These are phyloP conservation scores for Pantala flavescens DNA, from an alignment of 1,140 invertebrate genomes.

Conservation along the genomic window DNA sequence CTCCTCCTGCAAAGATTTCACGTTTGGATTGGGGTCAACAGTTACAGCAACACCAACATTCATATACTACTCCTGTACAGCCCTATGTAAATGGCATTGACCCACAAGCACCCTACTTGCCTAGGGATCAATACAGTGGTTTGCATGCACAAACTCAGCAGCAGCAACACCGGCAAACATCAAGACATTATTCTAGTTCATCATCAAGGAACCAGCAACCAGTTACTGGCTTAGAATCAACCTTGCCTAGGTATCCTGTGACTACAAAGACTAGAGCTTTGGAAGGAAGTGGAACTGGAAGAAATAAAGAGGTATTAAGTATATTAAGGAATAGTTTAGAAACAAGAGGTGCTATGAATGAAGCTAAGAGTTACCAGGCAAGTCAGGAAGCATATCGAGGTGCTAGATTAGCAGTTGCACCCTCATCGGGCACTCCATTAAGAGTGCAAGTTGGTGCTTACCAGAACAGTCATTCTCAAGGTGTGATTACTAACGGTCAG, in stretches of 20 bases:
- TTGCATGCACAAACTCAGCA: not conserved
- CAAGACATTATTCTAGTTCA: not conserved
- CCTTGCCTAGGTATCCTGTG: not conserved
- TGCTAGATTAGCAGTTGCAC: constrained; percentile 31
- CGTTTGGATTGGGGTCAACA: constrained; percentile 41
- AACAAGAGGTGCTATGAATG: constrained; percentile 43
- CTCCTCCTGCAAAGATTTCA: constrained; percentile 36
- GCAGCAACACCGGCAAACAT: not conserved
- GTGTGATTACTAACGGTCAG: not conserved
- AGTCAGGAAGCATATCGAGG: constrained; percentile 35
- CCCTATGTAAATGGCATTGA: not conserved
- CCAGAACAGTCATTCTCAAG: not conserved
- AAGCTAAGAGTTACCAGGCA: not conserved
- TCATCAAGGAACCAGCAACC: not conserved
- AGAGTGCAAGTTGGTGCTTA: not conserved
- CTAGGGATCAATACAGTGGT: not conserved
- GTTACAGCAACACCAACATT: constrained; percentile 16
- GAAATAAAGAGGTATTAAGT: constrained; percentile 48
- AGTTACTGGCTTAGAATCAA: not conserved
- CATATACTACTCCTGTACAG: not conserved
- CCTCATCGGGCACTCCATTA: constrained; percentile 17
- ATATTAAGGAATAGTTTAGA: constrained; percentile 56
- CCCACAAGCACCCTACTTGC: not conserved
- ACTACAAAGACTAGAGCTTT: not conserved
- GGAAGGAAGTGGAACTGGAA: not conserved